Percentiles rank a stretch among this genome's conserved stretches.
Conservation (phyloP, 1,140 invertebrate genomes). For the Drosophila virilis region DNA sequence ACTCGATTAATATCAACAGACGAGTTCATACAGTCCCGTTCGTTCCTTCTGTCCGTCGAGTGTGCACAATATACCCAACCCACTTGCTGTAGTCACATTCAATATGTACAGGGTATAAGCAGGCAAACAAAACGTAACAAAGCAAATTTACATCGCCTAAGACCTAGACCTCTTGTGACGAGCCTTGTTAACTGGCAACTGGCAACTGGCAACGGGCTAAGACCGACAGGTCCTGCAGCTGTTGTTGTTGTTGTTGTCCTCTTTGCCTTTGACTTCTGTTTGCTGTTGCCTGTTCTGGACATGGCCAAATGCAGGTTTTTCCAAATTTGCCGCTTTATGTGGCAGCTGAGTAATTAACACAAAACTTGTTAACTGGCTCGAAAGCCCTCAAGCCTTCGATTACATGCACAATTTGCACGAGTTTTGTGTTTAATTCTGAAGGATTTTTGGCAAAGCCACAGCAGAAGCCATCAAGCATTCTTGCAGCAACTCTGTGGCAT, state of each 20-base stretch:
- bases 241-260: neutral
- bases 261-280: neutral
- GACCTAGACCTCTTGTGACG: neutral
- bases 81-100: neutral
- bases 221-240: neutral
- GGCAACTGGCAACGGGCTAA: neutral
- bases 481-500: constrained; percentile 13
- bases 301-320: constrained; percentile 1
- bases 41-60: too few relatives aligned
- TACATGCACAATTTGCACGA: constrained; percentile 43
- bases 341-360: constrained; percentile 38
- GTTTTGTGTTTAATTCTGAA: constrained; percentile 23
- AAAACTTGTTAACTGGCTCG: constrained; percentile 36
- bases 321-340: constrained; percentile 26
- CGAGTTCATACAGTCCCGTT: too few relatives aligned
- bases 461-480: constrained; percentile 6
- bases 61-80: neutral
- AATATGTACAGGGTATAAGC: constrained; percentile 3
- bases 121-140: neutral
- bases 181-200: neutral
- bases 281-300: neutral
- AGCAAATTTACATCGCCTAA: constrained; percentile 7
- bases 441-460: constrained; percentile 18
- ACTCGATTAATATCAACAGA: too few relatives aligned
- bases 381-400: constrained; percentile 19